These are phyloP conservation scores for Thymallus thymallus DNA, from an alignment of 2,113 vertebrate species.

Conservation along the genomic window DNA sequence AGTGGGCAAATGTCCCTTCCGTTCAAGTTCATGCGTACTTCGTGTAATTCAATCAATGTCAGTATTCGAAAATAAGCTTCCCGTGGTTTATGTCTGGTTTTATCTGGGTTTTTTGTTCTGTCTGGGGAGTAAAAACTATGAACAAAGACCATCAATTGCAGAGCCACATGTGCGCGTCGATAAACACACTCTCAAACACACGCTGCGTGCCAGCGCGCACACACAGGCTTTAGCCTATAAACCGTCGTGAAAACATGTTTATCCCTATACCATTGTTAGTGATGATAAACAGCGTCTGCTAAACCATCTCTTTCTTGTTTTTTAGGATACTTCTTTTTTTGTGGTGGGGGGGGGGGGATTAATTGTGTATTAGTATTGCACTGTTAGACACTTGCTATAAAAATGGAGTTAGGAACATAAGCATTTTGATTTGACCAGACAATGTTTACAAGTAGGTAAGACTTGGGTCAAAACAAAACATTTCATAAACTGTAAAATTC, in stretches of 20 bases:
- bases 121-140: constrained; percentile 3
- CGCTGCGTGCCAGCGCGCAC: constrained; percentile 23
- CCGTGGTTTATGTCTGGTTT: neutral
- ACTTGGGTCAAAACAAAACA: neutral
- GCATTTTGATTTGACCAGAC: too few species aligned
- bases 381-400: too few species aligned
- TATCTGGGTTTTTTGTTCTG: constrained; percentile 30
- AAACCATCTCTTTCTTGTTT: too few species aligned
- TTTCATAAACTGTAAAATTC: neutral
- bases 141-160: constrained; percentile 58
- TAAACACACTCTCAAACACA: constrained; percentile 35
- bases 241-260: neutral
- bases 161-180: constrained; percentile 64
- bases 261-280: neutral
- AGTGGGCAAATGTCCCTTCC: neutral
- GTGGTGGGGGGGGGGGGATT: too few species aligned
- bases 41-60: constrained; percentile 15
- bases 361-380: too few species aligned
- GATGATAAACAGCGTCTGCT: neutral
- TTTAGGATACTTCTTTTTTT: too few species aligned
- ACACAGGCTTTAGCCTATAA: neutral
- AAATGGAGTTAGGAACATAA: too few species aligned
- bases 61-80: constrained; percentile 46
- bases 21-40: constrained; percentile 37
- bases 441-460: neutral